Base-by-base conservation (phyloP, 2,113 vertebrate species). In the Hippopotamus amphibius region DNA sequence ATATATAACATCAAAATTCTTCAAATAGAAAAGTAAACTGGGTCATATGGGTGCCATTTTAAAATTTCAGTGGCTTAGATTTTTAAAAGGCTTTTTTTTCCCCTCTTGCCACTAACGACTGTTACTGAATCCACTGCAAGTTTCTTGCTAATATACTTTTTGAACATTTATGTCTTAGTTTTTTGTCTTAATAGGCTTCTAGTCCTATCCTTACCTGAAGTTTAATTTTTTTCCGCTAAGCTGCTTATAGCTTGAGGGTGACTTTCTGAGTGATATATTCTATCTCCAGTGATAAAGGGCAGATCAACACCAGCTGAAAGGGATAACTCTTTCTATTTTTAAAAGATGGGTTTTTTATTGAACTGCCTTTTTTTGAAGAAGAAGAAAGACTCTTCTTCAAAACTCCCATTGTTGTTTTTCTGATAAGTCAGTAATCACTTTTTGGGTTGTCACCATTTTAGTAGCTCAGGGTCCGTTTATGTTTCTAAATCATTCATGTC, bases 311-410 rank as follows among this genome's bases (percentile, higher is more conserved):
- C 24, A 83, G 66, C 74, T 95, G 72, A 97, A 97, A 77, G 17
- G 72, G 57, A 61, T 82, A 87, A 77, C 15, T 88, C 22, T 97
- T 88, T 88, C 24, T 88, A 66, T 81, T 97, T 97, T 96, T 96
- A 74, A 93, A 93, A 95, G 76, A 79, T 57, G 16, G 13, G 7
- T 72, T 97, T 93, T 46, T 95, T 88, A 90, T 77, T 90, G 68
- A 81, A 93, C 48, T 61, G 5, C 15, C 2, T 33, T 50, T 79
- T 83, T 59, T 48, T 37, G 37, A 37, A 37, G 37, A 37, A 37
- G 37, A 37, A 37, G 37, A 37, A 37, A 37, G 37, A 37, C 10
- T 82, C 1, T 76, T n/a, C 15, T 57, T 96, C 37, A 90, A 28
- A 95, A 85, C 30, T 88, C 57, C 30, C 12, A 7, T 71, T 94